Evolutionary conservation across 1,140 invertebrate species (phyloP).

Genomic region (Goniozus legneri): DNA sequence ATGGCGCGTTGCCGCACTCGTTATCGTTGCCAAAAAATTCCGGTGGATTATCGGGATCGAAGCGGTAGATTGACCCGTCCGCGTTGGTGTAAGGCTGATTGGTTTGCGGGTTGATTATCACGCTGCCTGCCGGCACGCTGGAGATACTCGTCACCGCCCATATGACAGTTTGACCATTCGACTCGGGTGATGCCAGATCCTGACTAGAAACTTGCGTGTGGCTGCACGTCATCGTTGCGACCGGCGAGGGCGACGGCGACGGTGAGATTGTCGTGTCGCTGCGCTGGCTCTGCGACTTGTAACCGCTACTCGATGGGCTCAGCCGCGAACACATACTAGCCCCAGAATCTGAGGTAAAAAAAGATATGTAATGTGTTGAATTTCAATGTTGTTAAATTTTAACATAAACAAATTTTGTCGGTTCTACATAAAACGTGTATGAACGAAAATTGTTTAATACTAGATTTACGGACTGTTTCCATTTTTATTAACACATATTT

Average conservation of each 20-base stretch:
- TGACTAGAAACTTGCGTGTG: slow-evolving; percentile 49
- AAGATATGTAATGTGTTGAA: too few relatives aligned
- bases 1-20: slow-evolving; percentile 16
- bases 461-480: too few relatives aligned
- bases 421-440: too few relatives aligned
- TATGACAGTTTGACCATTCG: slow-evolving; percentile 57
- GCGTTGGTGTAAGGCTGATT: slow-evolving; percentile 46
- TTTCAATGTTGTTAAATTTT: too few relatives aligned
- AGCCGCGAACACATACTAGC: slow-evolving; percentile 69
- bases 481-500: too few relatives aligned
- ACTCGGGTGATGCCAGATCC: slow-evolving; percentile 33
- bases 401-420: too few relatives aligned
- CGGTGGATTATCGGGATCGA: slow-evolving; percentile 68
- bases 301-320: slow-evolving; percentile 78
- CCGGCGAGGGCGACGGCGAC: slow-evolving; percentile 68
- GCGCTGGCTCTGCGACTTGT: slow-evolving; percentile 70
- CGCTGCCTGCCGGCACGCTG: slow-evolving; percentile 75
- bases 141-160: slow-evolving; percentile 84
- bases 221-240: slow-evolving; percentile 42
- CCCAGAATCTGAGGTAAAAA: slow-evolving; percentile 67
- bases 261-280: slow-evolving; percentile 64
- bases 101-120: slow-evolving; percentile 82
- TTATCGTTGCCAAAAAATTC: slow-evolving; percentile 44
- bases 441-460: too few relatives aligned
- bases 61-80: slow-evolving; percentile 65